Conservation (phyloP, 2,797 vertebrate species). For the Onychomys torridus region DNA sequence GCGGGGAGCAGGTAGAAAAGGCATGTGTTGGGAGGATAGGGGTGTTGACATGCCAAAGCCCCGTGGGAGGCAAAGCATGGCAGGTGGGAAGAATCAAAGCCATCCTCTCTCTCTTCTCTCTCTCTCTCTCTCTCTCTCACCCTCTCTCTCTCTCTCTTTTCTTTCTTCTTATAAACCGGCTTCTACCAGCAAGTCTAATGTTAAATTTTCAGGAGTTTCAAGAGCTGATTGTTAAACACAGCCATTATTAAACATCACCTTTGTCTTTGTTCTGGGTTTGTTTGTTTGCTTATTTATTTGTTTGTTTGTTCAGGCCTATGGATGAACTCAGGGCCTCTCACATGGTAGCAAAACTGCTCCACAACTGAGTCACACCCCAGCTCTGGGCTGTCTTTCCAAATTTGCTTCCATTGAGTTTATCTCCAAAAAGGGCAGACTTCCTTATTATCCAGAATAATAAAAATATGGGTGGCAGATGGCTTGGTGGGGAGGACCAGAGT, state of each 20-base stretch:
- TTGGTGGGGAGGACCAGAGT: not conserved
- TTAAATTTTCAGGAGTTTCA: not conserved
- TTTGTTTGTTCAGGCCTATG: not conserved
- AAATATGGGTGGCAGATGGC: not conserved
- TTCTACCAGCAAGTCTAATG: not conserved
- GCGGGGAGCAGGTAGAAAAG: not conserved
- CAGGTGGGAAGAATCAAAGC: not conserved
- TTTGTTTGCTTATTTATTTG: not conserved
- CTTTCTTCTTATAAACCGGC: not conserved
- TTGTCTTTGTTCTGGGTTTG: not conserved
- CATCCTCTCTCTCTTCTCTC: not conserved
- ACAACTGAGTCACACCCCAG: not conserved
- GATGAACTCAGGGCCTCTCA: not conserved
- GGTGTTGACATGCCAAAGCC: not conserved
- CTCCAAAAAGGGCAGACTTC: not conserved
- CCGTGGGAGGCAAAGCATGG: not conserved
- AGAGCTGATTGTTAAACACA: not conserved
- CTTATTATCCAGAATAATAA: slow-evolving; percentile 1
- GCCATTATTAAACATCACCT: not conserved
- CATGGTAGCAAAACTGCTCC: not conserved
- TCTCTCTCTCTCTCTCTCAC: not conserved
- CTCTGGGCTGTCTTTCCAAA: not conserved
- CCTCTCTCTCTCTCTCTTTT: not conserved
- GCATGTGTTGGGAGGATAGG: not conserved
- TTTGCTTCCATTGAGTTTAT: not conserved